These are phyloP conservation scores for Zenarchopterus dispar DNA, from an alignment of 2,797 vertebrate genomes.

Conservation along the genomic window DNA sequence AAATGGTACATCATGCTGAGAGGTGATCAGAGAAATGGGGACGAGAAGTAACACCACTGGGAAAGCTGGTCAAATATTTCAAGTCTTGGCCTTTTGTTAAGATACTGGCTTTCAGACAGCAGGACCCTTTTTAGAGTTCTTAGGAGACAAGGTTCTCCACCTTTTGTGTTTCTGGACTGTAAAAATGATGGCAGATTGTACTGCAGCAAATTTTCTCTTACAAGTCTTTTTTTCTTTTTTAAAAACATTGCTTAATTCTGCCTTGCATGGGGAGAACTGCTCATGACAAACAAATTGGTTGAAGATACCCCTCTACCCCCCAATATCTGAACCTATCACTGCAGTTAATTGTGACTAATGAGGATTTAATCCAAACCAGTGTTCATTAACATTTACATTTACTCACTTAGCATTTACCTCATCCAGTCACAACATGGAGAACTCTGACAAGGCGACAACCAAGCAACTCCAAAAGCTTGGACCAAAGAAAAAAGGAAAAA, in stretches of 20 bases:
- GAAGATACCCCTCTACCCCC: no score
- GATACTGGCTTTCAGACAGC: neutral
- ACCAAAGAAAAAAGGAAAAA: no score
- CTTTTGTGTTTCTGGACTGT: neutral
- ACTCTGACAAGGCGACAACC: neutral
- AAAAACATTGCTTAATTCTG: neutral
- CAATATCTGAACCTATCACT: no score
- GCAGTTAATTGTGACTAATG: no score
- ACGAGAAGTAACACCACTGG: neutral
- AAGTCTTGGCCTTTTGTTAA: neutral
- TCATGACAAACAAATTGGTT: no score
- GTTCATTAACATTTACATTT: neutral
- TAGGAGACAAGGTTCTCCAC: neutral
- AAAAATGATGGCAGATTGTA: neutral
- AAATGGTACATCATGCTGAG: conserved; percentile 35
- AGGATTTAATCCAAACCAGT: no score
- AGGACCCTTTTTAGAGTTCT: neutral
- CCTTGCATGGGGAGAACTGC: neutral
- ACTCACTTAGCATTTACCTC: neutral
- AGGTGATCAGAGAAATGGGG: conserved; percentile 4
- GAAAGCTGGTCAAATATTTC: neutral
- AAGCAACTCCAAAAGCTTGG: neutral
- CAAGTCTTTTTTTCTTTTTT: neutral
- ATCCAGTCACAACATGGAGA: no score
- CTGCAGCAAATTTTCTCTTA: neutral